phyloP scores from a whole-genome alignment of 2,888 invertebrate species.

The Pyrrhosoma nymphula region DNA sequence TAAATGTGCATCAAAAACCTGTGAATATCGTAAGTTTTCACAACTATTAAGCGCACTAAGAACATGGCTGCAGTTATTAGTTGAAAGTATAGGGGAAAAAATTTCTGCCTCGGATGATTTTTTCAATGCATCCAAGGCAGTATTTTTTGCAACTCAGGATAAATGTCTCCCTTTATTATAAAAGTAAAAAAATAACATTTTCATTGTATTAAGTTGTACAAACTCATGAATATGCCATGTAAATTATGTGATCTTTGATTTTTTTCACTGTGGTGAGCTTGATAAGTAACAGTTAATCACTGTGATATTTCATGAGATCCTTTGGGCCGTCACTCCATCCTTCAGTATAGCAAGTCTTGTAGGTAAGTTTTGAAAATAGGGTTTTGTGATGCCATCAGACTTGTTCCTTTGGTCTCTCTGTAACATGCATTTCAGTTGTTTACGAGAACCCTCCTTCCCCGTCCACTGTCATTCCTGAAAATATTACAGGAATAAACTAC shows the following conservation, averaged over 20 bases:
- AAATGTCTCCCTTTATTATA: slow-evolving; percentile 53
- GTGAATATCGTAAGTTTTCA: slow-evolving; percentile 46
- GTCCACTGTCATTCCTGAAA: slow-evolving; percentile 63
- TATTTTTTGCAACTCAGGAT: slow-evolving; percentile 67
- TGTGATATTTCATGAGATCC: slow-evolving; percentile 67
- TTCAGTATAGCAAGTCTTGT: slow-evolving; percentile 49
- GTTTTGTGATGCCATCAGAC: slow-evolving; percentile 41
- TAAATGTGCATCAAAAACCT: slow-evolving; percentile 60
- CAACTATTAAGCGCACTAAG: slow-evolving; percentile 59
- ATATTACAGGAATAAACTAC: slow-evolving; percentile 36
- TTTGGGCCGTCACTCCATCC: slow-evolving; percentile 63
- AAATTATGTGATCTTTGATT: slow-evolving; percentile 47
- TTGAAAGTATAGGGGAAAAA: slow-evolving; percentile 40
- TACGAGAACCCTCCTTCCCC: slow-evolving; percentile 55
- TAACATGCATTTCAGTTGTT: slow-evolving; percentile 55
- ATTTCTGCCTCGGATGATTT: slow-evolving; percentile 54
- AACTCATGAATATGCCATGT: slow-evolving; percentile 49
- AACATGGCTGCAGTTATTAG: slow-evolving; percentile 59
- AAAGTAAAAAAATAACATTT: slow-evolving; percentile 50
- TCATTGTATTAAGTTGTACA: slow-evolving; percentile 62
- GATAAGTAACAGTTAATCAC: slow-evolving; percentile 65
- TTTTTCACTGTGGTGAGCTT: slow-evolving; percentile 66
- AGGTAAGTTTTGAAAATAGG: slow-evolving; percentile 30
- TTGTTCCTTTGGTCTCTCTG: slow-evolving; percentile 49
- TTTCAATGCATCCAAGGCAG: slow-evolving; percentile 24